Conservation (phyloP, 92 coral and sea anemone genomes). For the Blastomussa wellsi region DNA sequence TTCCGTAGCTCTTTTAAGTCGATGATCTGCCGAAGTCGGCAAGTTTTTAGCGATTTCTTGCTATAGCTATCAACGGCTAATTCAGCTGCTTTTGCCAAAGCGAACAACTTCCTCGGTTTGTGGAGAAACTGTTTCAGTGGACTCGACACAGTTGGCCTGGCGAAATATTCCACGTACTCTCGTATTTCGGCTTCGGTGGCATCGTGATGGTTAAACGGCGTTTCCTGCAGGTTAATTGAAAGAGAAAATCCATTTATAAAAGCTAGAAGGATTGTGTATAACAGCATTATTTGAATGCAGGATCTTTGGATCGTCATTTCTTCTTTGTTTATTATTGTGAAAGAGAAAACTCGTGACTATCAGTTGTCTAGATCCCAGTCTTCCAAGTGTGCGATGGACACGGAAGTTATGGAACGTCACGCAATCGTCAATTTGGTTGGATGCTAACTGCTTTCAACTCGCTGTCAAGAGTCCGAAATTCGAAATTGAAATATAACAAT, state of each 20-base stretch:
- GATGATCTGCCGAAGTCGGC: constrained; percentile 58
- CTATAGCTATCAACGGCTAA: constrained; percentile 55
- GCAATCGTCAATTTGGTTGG: background rate
- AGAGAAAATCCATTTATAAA: background rate
- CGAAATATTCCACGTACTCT: constrained; percentile 51
- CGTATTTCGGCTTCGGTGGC: constrained; percentile 21
- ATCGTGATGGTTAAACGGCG: background rate
- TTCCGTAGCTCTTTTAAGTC: constrained; percentile 29
- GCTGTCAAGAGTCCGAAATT: background rate
- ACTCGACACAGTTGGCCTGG: constrained; percentile 38
- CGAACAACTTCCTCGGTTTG: constrained; percentile 50
- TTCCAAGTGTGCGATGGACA: background rate
- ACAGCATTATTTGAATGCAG: background rate
- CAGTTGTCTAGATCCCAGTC: background rate
- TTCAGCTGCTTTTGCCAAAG: constrained; percentile 78
- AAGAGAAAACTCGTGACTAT: constrained; percentile 14
- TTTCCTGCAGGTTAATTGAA: background rate
- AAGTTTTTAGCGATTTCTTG: constrained; percentile 25
- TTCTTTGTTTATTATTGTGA: background rate
- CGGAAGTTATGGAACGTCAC: background rate
- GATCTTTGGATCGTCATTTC: background rate
- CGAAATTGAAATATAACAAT: background rate
- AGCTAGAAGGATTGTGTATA: background rate
- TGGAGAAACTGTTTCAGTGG: constrained; percentile 48
- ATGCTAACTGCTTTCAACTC: background rate